phyloP scores from a whole-genome alignment of 2,888 invertebrate genomes.

The Nebria salina region DNA sequence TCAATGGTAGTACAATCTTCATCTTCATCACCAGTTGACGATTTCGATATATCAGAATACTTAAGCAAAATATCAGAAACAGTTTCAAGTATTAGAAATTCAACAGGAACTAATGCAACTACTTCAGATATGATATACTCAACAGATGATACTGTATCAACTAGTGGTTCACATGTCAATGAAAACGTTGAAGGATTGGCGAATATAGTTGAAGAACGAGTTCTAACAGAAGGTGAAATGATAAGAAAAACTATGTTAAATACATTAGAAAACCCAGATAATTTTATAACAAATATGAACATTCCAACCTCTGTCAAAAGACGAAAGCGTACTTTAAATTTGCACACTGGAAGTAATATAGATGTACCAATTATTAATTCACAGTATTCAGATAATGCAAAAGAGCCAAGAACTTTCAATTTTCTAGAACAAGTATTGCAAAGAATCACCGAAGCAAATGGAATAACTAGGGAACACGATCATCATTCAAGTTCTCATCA shows the following conservation, averaged over 20 bases:
- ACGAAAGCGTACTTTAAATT: not conserved
- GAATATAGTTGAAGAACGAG: not conserved
- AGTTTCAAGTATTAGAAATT: not conserved
- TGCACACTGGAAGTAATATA: not conserved
- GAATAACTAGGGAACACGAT: not conserved
- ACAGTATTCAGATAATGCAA: not conserved
- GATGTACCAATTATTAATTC: not conserved
- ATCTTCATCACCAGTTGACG: not conserved
- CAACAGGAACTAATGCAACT: not conserved
- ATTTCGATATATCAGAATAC: not conserved
- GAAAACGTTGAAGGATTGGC: not conserved
- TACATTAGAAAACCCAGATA: not conserved
- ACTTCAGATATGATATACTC: not conserved
- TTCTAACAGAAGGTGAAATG: not conserved
- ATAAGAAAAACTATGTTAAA: not conserved
- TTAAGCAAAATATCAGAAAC: not conserved
- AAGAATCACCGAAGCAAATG: not conserved
- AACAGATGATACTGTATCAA: not conserved
- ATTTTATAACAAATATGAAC: not conserved
- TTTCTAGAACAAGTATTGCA: not conserved
- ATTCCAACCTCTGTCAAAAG: not conserved
- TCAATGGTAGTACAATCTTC: not conserved
- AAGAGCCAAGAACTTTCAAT: not conserved
- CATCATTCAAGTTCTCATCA: not conserved
- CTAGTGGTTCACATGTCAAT: not conserved